phyloP scores from a whole-genome alignment of 2,113 vertebrate species.

The Oreocharis arfaki region DNA sequence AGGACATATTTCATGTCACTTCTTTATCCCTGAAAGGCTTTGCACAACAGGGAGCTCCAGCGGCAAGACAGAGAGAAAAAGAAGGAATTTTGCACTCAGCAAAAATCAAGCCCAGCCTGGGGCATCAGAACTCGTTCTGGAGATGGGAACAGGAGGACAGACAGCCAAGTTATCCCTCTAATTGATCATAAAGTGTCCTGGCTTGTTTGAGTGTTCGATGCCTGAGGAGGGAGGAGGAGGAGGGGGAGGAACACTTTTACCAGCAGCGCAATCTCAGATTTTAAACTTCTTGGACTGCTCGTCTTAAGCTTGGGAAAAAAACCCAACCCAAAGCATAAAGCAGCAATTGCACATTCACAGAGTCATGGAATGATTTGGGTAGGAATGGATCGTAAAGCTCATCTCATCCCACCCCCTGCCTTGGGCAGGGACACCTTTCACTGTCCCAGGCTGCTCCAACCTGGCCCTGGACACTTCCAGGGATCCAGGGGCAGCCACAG shows the following conservation, averaged over 20 bases:
- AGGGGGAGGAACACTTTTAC: neutral
- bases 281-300: neutral
- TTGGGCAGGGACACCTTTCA: neutral
- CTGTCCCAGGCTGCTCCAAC: accelerated
- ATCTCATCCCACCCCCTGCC: neutral
- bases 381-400: neutral
- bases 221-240: constrained; percentile 8
- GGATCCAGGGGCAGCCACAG: neutral
- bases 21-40: neutral
- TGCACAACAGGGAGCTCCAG: constrained; percentile 11
- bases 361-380: neutral
- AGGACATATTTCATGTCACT: neutral
- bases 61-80: neutral
- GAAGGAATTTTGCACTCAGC: constrained; percentile 28
- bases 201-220: constrained; percentile 5
- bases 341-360: neutral
- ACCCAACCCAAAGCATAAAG: neutral
- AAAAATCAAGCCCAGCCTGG: constrained; percentile 7
- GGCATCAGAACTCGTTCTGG: constrained; percentile 28
- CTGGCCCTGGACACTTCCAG: neutral
- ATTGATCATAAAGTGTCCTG: neutral
- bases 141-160: neutral
- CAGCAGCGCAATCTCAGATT: neutral
- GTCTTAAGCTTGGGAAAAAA: neutral
- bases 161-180: constrained; percentile 4